Conservation (phyloP, 2,797 vertebrate genomes). For the Triplophysa yarkandensis region DNA sequence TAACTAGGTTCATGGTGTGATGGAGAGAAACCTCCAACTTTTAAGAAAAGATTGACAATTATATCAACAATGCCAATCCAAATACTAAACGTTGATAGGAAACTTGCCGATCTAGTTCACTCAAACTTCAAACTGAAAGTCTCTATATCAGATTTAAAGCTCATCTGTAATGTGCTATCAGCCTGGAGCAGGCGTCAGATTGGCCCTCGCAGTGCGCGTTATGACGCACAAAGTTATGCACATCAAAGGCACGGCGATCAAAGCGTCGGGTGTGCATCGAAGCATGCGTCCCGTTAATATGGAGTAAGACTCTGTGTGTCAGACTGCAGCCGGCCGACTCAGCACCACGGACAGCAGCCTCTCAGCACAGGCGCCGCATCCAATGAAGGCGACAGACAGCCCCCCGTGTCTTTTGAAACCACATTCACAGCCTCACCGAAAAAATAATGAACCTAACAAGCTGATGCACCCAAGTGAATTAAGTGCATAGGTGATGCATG, state of each 20-base stretch:
- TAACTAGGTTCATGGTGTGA: not conserved
- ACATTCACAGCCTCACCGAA: too few species aligned
- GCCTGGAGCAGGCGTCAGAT: constrained; percentile 19
- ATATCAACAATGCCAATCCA: too few species aligned
- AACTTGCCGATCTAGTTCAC: not conserved
- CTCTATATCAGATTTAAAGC: constrained; percentile 33
- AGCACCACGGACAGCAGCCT: constrained; percentile 54
- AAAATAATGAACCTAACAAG: too few species aligned
- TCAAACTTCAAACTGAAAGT: constrained; percentile 28
- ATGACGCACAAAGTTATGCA: constrained; percentile 43
- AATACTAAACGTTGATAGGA: too few species aligned
- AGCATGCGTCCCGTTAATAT: too few species aligned
- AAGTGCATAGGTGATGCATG: too few species aligned
- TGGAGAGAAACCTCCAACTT: not conserved
- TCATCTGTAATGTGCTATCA: constrained; percentile 37
- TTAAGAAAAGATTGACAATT: too few species aligned
- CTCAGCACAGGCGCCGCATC: not conserved
- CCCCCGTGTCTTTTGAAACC: too few species aligned
- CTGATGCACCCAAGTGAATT: too few species aligned
- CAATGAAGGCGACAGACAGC: constrained; percentile 15
- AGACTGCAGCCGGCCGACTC: constrained; percentile 43
- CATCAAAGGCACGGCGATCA: constrained; percentile 47
- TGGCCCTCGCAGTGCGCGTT: constrained; percentile 36
- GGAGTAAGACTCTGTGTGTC: too few species aligned
- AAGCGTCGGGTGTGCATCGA: constrained; percentile 31